These are phyloP conservation scores for Dromiciops gliroides DNA, from an alignment of 2,113 vertebrate species.

Conservation along the genomic window DNA sequence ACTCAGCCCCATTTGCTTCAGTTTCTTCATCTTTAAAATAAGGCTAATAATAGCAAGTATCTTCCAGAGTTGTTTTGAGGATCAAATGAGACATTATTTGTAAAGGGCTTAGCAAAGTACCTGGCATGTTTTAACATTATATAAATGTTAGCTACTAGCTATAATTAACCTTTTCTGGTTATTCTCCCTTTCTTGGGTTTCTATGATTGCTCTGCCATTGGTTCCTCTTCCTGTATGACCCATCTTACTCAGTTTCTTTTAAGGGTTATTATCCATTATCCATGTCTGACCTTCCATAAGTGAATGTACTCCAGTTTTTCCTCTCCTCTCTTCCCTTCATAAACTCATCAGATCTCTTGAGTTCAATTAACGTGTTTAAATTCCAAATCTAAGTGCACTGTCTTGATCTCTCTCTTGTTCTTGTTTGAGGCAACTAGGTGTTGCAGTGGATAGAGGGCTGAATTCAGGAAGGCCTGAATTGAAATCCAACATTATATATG, in stretches of 20 bases:
- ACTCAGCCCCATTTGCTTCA: background rate
- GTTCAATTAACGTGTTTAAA: background rate
- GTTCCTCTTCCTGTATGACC: background rate
- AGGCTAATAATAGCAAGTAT: background rate
- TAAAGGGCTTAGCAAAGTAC: background rate
- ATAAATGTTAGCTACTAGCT: background rate
- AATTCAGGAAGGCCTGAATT: no score
- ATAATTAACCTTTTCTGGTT: background rate
- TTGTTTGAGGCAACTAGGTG: no score
- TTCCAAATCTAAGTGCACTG: background rate
- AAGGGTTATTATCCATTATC: background rate
- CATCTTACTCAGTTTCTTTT: background rate
- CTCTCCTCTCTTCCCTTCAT: background rate
- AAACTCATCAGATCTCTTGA: background rate
- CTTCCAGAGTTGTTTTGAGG: background rate
- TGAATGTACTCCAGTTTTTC: background rate
- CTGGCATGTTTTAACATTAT: background rate
- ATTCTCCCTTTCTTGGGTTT: background rate
- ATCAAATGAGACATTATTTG: background rate
- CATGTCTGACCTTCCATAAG: background rate
- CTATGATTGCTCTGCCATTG: background rate
- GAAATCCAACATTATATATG: no score
- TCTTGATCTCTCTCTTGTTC: no score
- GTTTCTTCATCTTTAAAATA: background rate
- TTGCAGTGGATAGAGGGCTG: no score